Percentiles rank a stretch among this genome's conserved stretches.
Evolutionary conservation across 1,140 invertebrate species (phyloP).

Genomic region (Drosophila equinoxialis): DNA sequence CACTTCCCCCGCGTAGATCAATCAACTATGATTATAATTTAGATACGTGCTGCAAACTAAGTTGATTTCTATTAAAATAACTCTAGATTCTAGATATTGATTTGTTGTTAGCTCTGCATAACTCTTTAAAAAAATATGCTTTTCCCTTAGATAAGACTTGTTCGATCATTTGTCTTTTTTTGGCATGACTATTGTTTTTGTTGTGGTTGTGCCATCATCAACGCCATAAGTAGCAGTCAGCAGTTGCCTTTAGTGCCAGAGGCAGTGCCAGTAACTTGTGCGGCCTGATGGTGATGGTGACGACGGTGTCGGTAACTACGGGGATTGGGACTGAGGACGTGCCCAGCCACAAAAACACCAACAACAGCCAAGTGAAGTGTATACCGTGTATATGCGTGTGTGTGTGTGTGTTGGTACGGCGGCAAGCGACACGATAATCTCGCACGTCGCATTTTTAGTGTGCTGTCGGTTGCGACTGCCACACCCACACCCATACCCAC

Average conservation of each 20-base stretch:
- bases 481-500: slow-evolving; percentile 35
- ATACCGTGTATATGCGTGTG: slow-evolving; percentile 14
- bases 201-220: slow-evolving; percentile 78
- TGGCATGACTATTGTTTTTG: slow-evolving; percentile 50
- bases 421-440: slow-evolving; percentile 81
- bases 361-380: slow-evolving; percentile 54
- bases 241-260: slow-evolving; percentile 54
- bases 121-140: too few species aligned
- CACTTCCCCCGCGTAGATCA: too few species aligned
- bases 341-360: slow-evolving; percentile 72
- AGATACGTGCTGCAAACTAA: too few species aligned
- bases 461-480: slow-evolving; percentile 57
- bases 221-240: slow-evolving; percentile 76
- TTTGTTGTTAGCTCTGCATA: too few species aligned
- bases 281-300: slow-evolving; percentile 58
- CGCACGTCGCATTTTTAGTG: slow-evolving; percentile 80
- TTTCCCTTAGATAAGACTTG: slow-evolving; percentile 5
- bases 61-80: too few species aligned
- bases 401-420: slow-evolving; percentile 43
- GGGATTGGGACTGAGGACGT: slow-evolving; percentile 24
- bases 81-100: too few species aligned
- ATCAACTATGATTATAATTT: too few species aligned
- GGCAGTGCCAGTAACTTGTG: slow-evolving; percentile 70
- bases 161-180: not conserved
- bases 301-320: slow-evolving; percentile 37